Percentiles rank a stretch among this genome's conserved stretches.
Evolutionary conservation across 1,140 invertebrate species (phyloP).

Genomic region (Psix sp.): DNA sequence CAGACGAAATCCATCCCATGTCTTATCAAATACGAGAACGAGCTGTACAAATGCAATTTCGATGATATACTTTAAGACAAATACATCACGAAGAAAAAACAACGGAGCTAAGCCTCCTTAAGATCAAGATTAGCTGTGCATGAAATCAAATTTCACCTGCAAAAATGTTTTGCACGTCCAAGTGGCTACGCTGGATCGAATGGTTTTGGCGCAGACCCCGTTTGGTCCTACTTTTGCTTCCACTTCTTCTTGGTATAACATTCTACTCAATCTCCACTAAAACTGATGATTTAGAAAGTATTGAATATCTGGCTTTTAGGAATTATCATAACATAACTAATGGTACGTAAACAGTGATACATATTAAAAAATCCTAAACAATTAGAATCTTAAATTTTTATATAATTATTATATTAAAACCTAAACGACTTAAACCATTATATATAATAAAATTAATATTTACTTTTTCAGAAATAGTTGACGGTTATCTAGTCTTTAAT

Average conservation of each 20-base stretch:
- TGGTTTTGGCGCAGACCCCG: conserved; percentile 63
- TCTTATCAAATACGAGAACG: conserved; percentile 3
- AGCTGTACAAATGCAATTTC: conserved; percentile 17
- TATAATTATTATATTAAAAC: background rate
- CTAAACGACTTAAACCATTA: background rate
- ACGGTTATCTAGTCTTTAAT: conserved; percentile 82
- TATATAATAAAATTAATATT: background rate
- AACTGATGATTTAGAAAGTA: conserved; percentile 44
- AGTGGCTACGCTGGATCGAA: conserved; percentile 58
- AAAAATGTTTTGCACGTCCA: conserved; percentile 54
- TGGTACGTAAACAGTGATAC: conserved; percentile 20
- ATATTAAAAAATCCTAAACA: conserved; percentile 8
- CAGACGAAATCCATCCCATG: background rate
- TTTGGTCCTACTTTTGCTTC: conserved; percentile 64
- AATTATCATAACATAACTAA: conserved; percentile 39
- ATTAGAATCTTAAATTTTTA: conserved; percentile 10
- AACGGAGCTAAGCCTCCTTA: conserved; percentile 40
- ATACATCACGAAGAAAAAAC: conserved; percentile 13
- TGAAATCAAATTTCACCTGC: conserved; percentile 23
- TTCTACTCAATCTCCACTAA: conserved; percentile 65
- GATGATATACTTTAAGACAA: conserved; percentile 33
- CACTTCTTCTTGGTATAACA: conserved; percentile 64
- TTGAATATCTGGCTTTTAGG: conserved; percentile 60
- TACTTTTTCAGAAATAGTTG: conserved; percentile 56
- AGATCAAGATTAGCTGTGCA: background rate